These are phyloP conservation scores for Sardinella longiceps DNA, from an alignment of 2,797 vertebrate species.

Conservation along the genomic window DNA sequence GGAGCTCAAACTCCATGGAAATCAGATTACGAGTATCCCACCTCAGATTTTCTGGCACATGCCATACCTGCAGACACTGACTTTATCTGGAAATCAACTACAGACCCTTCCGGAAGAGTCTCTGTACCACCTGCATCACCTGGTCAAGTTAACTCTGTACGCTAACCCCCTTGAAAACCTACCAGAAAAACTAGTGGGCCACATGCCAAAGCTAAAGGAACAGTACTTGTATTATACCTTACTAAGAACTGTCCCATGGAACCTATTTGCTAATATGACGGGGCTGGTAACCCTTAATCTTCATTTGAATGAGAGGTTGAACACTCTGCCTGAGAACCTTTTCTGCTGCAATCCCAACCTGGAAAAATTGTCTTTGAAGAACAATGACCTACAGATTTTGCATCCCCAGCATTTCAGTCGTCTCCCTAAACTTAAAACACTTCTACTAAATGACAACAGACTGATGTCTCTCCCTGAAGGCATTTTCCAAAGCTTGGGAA, in stretches of 20 bases:
- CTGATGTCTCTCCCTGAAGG: slow-evolving; percentile 70
- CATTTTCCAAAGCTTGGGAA: slow-evolving; percentile 71
- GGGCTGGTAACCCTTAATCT: slow-evolving; percentile 74
- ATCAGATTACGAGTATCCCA: slow-evolving; percentile 74
- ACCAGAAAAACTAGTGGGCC: slow-evolving; percentile 82
- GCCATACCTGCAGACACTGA: slow-evolving; percentile 71
- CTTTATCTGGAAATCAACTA: slow-evolving; percentile 79
- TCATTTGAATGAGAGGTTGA: slow-evolving; percentile 74
- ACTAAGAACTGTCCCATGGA: slow-evolving; percentile 81
- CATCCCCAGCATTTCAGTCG: slow-evolving; percentile 74
- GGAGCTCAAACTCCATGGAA: slow-evolving; percentile 76
- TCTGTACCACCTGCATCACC: slow-evolving; percentile 77
- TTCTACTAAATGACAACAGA: slow-evolving; percentile 74
- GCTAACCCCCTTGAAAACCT: slow-evolving; percentile 81
- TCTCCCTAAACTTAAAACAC: slow-evolving; percentile 64
- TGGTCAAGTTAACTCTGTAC: slow-evolving; percentile 78
- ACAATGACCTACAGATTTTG: slow-evolving; percentile 73
- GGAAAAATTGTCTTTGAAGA: slow-evolving; percentile 74
- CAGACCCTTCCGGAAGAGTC: slow-evolving; percentile 73
- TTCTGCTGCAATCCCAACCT: slow-evolving; percentile 80
- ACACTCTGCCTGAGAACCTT: slow-evolving; percentile 72
- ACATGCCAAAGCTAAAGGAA: slow-evolving; percentile 76
- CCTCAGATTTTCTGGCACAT: slow-evolving; percentile 77
- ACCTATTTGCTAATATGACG: slow-evolving; percentile 85
- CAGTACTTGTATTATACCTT: slow-evolving; percentile 82